Base-by-base conservation (phyloP, 2,888 invertebrate genomes). In the Drosophila mimica region DNA sequence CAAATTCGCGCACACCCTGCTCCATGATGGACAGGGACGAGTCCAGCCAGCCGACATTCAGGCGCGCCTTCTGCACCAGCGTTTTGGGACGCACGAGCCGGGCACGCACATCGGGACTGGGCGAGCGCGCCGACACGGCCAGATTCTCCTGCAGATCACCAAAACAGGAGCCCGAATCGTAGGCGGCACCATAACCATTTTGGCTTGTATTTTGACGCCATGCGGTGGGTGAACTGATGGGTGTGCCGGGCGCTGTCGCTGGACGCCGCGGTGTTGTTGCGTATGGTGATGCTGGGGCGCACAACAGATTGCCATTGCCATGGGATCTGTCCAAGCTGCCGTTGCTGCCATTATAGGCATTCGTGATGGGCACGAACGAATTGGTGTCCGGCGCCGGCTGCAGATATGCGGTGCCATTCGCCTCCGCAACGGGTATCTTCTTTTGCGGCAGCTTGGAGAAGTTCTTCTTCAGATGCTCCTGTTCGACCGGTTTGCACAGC, bases 21-120 rank as follows among this genome's bases (percentile, higher is more conserved):
- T 99, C 99, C 99, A 99, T 99, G 81, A 99, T 97, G 0, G 99
- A 99, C 52, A 98, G 94, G 0, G 99, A 99, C 0, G 99, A 99
- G 93, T 99, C 99, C 73, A 99, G 94, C 99, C 99, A 99, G 13
- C 97, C 97, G 64, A 98, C 97, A 94, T 98, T 99, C 95, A 99
- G 96, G 70, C 99, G 95, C 0, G 99, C 99, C 81, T 97, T 96
- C 93, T 99, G 98, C 76, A 97, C 95, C 49, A 98, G 94, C 56
- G 97, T 96, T 91, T 97, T 98, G 40, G 99, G 99, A 67, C 97
- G 95, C 67, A 98, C 94, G 33, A 98, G 94, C 9, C 96, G 95
- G 54, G 96, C 95, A 61, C 96, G 95, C 0, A 97, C 96, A 91
- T 98, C 98, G 56, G 95, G 95, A 88, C 96, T 96, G 0, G 97